A percentile compares a stretch with the other conserved stretches of the same genome.
phyloP scores from a whole-genome alignment of 2,797 vertebrate genomes.

The Cryptoprocta ferox region DNA sequence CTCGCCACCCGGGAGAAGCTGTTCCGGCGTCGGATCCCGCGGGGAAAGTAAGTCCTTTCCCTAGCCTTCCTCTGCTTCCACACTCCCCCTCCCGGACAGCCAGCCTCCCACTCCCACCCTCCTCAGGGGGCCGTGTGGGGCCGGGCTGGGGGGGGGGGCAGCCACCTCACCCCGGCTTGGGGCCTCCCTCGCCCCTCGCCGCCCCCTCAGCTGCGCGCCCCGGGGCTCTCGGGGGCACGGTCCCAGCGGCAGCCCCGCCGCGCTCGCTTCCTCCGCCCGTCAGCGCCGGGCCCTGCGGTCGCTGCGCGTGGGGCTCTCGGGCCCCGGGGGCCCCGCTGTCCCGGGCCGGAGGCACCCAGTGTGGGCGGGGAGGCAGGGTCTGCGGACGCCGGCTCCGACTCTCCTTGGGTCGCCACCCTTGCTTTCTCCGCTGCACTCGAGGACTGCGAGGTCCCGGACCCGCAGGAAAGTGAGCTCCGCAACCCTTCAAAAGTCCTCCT shows the following conservation, averaged over 20 bases:
- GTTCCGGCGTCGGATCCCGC: not conserved
- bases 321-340: conserved; percentile 13
- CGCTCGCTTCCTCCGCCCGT: not conserved
- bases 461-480: conserved; percentile 19
- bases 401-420: not conserved
- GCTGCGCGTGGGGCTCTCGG: conserved; percentile 6
- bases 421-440: no score
- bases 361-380: not conserved
- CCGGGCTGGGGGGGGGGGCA: conserved; percentile 53
- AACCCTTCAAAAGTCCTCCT: not conserved
- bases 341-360: not conserved
- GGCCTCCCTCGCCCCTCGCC: not conserved
- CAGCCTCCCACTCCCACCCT: conserved; percentile 77
- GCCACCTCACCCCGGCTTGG: conserved; percentile 17
- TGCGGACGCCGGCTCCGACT: not conserved
- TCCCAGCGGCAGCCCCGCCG: not conserved
- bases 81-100: conserved; percentile 49
- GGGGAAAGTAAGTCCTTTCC: conserved; percentile 71
- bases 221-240: not conserved
- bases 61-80: not conserved
- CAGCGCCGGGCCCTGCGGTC: conserved; percentile 62
- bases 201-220: not conserved
- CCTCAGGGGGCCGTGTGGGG: conserved; percentile 71
- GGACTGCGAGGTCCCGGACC: not conserved
- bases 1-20: conserved; percentile 54